phyloP scores from a whole-genome alignment of 2,113 vertebrate species.

The Sylvia atricapilla region DNA sequence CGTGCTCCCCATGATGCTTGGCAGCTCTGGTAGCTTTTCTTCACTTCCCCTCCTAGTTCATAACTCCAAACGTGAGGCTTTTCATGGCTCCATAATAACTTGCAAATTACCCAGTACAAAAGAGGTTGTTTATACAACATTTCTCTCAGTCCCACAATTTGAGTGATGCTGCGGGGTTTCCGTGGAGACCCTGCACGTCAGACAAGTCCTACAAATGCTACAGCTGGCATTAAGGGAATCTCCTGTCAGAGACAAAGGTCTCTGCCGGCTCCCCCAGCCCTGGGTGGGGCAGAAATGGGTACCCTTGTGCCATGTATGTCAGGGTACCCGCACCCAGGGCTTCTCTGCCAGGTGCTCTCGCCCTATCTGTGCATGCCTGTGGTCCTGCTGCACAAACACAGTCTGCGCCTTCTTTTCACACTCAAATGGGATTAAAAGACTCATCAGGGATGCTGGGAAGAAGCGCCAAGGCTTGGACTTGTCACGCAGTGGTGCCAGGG shows the following conservation, averaged over 20 bases:
- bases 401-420: neutral
- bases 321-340: neutral
- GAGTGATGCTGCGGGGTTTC: slow-evolving; percentile 44
- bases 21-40: slow-evolving; percentile 25
- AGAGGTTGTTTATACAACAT: slow-evolving; percentile 62
- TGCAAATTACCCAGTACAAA: slow-evolving; percentile 61
- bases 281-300: neutral
- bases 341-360: neutral
- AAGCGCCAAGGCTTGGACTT: neutral
- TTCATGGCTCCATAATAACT: slow-evolving; percentile 59
- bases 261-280: neutral
- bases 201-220: neutral
- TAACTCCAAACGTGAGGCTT: slow-evolving; percentile 45
- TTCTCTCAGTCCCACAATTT: slow-evolving; percentile 39
- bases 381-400: neutral
- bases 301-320: neutral
- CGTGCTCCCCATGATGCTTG: neutral
- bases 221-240: slow-evolving; percentile 19
- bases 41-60: neutral
- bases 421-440: neutral
- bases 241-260: neutral
- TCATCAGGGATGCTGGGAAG: neutral
- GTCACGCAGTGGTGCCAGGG: neutral
- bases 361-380: neutral
- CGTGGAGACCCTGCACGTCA: slow-evolving; percentile 46